phyloP scores from a whole-genome alignment of 2,797 vertebrate species.

The Lacerta bilineata region DNA sequence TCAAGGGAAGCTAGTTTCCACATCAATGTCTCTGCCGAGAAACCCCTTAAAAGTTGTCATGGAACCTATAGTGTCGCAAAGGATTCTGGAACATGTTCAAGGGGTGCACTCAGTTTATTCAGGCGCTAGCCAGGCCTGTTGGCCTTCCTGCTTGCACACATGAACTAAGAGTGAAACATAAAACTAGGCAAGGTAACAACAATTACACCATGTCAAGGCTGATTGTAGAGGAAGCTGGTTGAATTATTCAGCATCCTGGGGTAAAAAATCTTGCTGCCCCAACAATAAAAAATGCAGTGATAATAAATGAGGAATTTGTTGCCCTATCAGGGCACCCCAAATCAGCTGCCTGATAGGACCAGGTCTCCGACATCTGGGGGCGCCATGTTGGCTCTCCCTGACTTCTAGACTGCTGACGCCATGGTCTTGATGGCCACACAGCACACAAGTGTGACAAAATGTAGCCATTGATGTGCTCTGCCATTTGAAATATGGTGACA shows the following conservation, averaged over 20 bases:
- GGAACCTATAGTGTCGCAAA: neutral
- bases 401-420: neutral
- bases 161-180: neutral
- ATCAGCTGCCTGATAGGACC: no score
- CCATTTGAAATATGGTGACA: no score
- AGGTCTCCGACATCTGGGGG: neutral
- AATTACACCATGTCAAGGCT: no score
- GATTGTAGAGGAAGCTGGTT: no score
- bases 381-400: no score
- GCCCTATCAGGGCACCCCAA: no score
- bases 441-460: neutral
- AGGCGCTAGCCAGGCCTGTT: neutral
- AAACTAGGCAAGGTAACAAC: neutral
- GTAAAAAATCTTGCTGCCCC: no score
- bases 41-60: neutral
- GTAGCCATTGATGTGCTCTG: neutral
- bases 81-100: slow-evolving; percentile 1
- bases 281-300: no score
- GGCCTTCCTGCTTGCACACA: no score
- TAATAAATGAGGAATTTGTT: no score
- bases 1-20: neutral
- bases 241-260: no score
- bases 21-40: neutral
- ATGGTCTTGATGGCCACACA: neutral
- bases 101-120: neutral